Base-by-base conservation (phyloP, 2,797 vertebrate genomes). In the Sebastiscus albofasciatus region DNA sequence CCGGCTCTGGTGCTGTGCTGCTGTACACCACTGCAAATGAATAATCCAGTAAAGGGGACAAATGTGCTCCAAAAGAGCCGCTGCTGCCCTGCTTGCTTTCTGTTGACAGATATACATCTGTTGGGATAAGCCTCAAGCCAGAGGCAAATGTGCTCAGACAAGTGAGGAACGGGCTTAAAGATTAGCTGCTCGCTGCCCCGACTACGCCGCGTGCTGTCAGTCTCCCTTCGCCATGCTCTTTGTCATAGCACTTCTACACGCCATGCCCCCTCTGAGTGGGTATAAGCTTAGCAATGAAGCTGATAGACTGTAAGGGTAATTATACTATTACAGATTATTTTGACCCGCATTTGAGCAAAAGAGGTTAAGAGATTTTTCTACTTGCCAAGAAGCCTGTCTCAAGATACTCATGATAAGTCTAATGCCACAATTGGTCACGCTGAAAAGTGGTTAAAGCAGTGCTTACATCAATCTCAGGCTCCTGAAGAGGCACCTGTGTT, bases 41-140 rank as follows among this genome's bases (percentile, higher is more conserved):
- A 93, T 96, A 94, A 95, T 95, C 94, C 93, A 93, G 93, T 91
- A 90, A 90, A 93, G 79, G 89, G 92, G 82, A 93, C 94, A 91
- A 91, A 92, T 91, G 90, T 84, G 90, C 84, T 90, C 73, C 56
- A 82, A 92, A 89, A 89, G 91, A 91, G 87, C 87, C 75, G 49
- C 77, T 72, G 86, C 82, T 71, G 87, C 80, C 82, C 82, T 69
- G 87, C 88, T 82, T 87, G 83, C 90, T 81, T 89, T 81, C 81
- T 89, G 92, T 90, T 89, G 90, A 94, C 90, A 91, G 92, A 92
- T 93, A 91, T 82, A 90, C 88, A 94, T 93, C 92, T 92, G 90
- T 83, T 84, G 74, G 91, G 90, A 92, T 91, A 92, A 93, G 91
- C 87, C 86, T 82, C 74, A 69, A 90, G 86, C 88, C 84, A 90